Base-by-base conservation (phyloP, 2,888 invertebrate species). In the Amblyjoppa proteus region DNA sequence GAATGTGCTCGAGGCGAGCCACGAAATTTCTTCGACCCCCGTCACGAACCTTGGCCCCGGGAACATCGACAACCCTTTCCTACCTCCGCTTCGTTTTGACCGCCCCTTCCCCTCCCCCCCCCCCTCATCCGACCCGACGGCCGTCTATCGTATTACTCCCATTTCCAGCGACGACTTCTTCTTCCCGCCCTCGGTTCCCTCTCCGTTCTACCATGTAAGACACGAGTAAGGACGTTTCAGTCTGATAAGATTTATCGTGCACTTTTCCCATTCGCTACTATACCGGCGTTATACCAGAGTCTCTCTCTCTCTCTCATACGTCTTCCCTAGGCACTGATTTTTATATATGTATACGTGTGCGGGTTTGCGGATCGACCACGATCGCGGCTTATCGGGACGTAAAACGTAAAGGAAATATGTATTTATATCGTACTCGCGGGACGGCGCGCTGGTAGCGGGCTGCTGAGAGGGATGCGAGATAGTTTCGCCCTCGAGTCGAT, bases 171-270 rank as follows among this genome's bases (percentile, higher is more conserved):
- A 58, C 58, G 58, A 58, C 58, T 58, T 58, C 66, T 79, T 56
- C 45, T 84, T 61, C 38, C 69, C 76, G 69, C 70, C 83, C 75
- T 74, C 38, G 28, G 74, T 86, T 81, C 53, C 64, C 71, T 79
- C 28, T 70, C 75, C 41, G 34, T 20, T 76, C 83, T 73, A 20
- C 58, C 58, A 34, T 74, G 77, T 73, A 68, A 51, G 82, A 70
- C 75, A 73, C 77, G 58, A 16, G 64, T 78, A 78, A 81, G 53
- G 70, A 79, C 86, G 41, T 75, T 76, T 80, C 53, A 71, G 28
- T 34, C 83, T 87, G 87, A 81, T 87, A 87, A 83, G 87, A 86
- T 86, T 89, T 89, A 70, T 85, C 87, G 66, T 78, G 83, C 71
- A 81, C 71, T 73, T 81, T 81, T 25, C 69, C 56, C 41, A 11